Base-by-base conservation (phyloP, 2,113 vertebrate genomes). In the Microcebus ravelobensis region DNA sequence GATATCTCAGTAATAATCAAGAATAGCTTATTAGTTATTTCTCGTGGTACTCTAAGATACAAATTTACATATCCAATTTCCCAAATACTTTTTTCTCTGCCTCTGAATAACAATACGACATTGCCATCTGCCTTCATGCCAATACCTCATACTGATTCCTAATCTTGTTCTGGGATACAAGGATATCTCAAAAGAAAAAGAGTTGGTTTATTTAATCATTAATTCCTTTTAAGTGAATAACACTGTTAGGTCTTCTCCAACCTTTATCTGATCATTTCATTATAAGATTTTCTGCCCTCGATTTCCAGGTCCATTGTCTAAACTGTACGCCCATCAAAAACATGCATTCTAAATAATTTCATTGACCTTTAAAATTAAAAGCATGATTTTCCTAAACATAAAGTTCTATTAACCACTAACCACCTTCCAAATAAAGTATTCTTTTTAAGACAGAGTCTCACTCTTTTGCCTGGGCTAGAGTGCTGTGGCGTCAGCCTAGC, bases 361-460 rank as follows among this genome's bases (percentile, higher is more conserved):
- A 79, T 2, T 96, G 67, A 95, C 25, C 31, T 91, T 96, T 71
- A 93, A 59, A 96, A 84, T 76, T 79, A 90, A 96, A 97, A 86
- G 25, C 27, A 65, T 76, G 25, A 42, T 31, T 92, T 67, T 97
- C 81, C 36, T 68, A 95, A 84, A 31, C 88, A 17, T 61, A 68
- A 31, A 95, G 18, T 80, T 95, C 57, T 93, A 87, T 91, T 21
- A 76, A 73, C 25, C 29, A 93, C 18, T 21, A 76, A 73, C 25
- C 25, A 95, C 18, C 18, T 81, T 86, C 23, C 61, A 94, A 93
- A 95, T 61, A 87, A 91, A 57, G 7, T 45, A 8, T 45, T 45
- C 6, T 45, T 45, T 45, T 45, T 45, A 8, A 45, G 45, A 45
- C 45, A 45, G 45, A 45, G 45, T 45, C 45, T 45, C 45, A 45